These are phyloP conservation scores for Caenorhabditis imperialis DNA, from an alignment of 2,888 invertebrate genomes.

Conservation along the genomic window DNA sequence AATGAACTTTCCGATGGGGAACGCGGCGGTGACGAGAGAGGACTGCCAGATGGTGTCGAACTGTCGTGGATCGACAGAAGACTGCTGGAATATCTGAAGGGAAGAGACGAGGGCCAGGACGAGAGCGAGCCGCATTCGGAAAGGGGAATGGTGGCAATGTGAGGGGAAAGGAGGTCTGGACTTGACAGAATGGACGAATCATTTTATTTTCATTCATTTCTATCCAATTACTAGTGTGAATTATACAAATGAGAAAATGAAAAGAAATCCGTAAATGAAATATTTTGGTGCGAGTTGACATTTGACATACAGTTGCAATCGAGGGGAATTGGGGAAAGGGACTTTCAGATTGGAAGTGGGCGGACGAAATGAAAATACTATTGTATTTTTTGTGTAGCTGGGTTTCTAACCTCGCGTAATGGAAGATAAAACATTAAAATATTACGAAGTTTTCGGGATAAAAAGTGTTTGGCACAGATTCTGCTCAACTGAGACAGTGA, in stretches of 20 bases:
- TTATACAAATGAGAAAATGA: slow-evolving; percentile 31
- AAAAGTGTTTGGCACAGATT: slow-evolving; percentile 39
- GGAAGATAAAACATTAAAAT: slow-evolving; percentile 14
- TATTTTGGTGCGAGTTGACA: slow-evolving; percentile 25
- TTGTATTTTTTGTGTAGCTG: too few species aligned
- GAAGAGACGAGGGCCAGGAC: slow-evolving; percentile 65
- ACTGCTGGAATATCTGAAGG: slow-evolving; percentile 66
- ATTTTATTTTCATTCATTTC: slow-evolving; percentile 35
- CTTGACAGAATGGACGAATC: slow-evolving; percentile 41
- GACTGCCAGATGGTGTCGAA: slow-evolving; percentile 39
- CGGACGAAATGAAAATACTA: slow-evolving; percentile 2
- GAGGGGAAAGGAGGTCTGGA: slow-evolving; percentile 6
- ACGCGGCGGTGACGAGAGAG: slow-evolving; percentile 55
- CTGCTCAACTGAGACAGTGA: slow-evolving; percentile 27
- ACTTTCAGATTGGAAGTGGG: not conserved
- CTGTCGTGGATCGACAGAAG: slow-evolving; percentile 40
- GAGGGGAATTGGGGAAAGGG: slow-evolving; percentile 10
- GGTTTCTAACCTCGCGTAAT: too few species aligned
- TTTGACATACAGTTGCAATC: slow-evolving; percentile 25
- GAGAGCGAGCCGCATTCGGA: slow-evolving; percentile 58
- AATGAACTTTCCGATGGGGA: slow-evolving; percentile 61
- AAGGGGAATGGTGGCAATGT: slow-evolving; percentile 1
- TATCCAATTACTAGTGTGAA: slow-evolving; percentile 41
- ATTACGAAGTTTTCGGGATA: slow-evolving; percentile 2
- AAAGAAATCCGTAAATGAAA: slow-evolving; percentile 44